Evolutionary conservation across 2,888 invertebrate genomes (phyloP), one percentile per base, ranked within the genome.

Genomic region (Callyntrura guangdongensis): DNA sequence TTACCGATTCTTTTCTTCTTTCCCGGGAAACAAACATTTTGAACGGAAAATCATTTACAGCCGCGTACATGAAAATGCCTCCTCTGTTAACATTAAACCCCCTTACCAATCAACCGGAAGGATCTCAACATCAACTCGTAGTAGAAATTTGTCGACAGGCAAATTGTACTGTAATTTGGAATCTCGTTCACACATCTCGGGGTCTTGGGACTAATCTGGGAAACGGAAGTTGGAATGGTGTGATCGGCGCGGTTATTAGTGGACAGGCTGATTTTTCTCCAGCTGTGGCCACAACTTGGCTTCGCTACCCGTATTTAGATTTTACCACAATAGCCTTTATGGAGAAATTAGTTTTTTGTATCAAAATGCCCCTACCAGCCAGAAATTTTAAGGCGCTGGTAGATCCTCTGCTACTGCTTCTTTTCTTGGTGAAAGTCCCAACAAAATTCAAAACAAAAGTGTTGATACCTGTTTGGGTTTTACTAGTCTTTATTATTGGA

Each of bases 161-260:
- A 14, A 84, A 84, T 17, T 25, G 49, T 9, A 84, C 84, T 1
- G 67, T 69, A 3, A 14, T 0, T 3, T 69, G n/a, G 25, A 36
- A 67, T 11, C 45, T 12, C 53, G 64, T 64, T 9, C 25, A 22
- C 9, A 83, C 11, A 8, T 3, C 53, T 9, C 49, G 22, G 1
- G 53, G 69, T 9, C 49, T 84, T 69, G 84, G 84, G 5, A 69
- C 2, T 17, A 12, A 27, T 27, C 14, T 67, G 25, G 64, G 11
- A 17, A 69, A 49, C 20, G 84, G 84, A 49, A 49, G 1, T 45
- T 84, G 84, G 84, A 47, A 11, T 12, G 84, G 84, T 9, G 14
- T 69, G n/a, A 9, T 84, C 6, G 69, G 53, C 0, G 69, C 67
- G 14, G 14, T 84, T 8, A 25, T 25, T 20, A 6, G 14, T 53